Base-by-base conservation (phyloP, 2,113 vertebrate species). In the Phaetusa simplex region DNA sequence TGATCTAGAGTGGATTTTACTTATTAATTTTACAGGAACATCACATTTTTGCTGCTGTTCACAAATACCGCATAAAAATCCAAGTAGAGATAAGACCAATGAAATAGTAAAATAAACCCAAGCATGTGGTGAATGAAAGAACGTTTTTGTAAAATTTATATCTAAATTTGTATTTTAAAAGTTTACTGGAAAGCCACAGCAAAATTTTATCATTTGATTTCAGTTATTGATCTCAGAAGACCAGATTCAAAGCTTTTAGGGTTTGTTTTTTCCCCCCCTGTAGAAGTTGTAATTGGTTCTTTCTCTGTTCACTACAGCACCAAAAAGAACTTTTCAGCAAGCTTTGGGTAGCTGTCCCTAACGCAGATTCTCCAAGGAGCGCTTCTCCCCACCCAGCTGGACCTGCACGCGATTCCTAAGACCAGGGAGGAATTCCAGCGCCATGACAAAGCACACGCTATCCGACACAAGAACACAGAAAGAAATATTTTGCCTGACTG, bases 401-500 rank as follows among this genome's bases (percentile, higher is more conserved):
- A 55, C 56, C 42, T 55, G 15, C 49, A 53, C 30, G 11, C n/a
- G 2, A 34, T 40, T 23, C 1, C 0, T 7, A 56, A 6, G 16
- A 1, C 50, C 67, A 78, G 56, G 32, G 23, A 50, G 34, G 50
- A 80, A 84, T 45, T 20, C 62, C 66, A 53, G 86, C 0, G 26
- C 69, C 49, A 17, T 0, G 13, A 45, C 1, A 1, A 69, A 72
- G 5, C 7, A 59, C 8, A 21, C 2, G 3, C 38, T 38, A 47
- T 6, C 16, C 36, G 30, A 70, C 20, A 6, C 2, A 7, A 72
- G 29, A 93, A 49, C 2, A n/a, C 1, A 26, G 16, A 23, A 67
- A 47, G 11, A 32, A 71, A 40, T 43, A 23, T 29, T n/a, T 7
- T 53, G 26, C 23, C 53, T 59, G n/a, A 26, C 38, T 27, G 23